Conservation (phyloP, 2,797 vertebrate species). For the Rhinoraja longicauda region DNA sequence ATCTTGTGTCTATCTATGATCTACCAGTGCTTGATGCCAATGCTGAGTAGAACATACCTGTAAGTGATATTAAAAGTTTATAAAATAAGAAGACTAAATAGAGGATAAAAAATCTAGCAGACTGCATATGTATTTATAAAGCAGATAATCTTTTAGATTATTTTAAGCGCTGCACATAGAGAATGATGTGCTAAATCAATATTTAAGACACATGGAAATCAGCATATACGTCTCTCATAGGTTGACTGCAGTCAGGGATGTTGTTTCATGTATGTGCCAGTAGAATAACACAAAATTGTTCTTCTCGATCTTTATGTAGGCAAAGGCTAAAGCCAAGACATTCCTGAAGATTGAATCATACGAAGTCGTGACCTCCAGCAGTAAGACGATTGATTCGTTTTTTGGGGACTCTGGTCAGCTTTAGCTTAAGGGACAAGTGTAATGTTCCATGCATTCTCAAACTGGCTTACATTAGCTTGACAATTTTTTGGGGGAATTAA, state of each 20-base stretch:
- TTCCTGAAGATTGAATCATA: conserved; percentile 56
- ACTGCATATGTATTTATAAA: not conserved
- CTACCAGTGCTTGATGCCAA: not conserved
- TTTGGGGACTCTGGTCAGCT: conserved; percentile 68
- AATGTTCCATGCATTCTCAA: conserved; percentile 53
- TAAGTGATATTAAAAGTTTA: not conserved
- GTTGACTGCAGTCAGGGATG: not conserved
- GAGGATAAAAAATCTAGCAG: not conserved
- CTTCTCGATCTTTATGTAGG: conserved; percentile 43
- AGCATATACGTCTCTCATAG: not conserved
- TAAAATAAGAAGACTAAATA: not conserved
- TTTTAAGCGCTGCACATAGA: not conserved
- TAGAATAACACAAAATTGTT: not conserved
- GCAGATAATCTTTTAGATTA: not conserved
- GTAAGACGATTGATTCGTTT: conserved; percentile 67
- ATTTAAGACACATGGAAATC: not conserved
- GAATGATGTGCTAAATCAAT: not conserved
- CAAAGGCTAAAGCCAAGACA: conserved; percentile 53
- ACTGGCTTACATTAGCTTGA: conserved; percentile 54
- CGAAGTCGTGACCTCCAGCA: conserved; percentile 59
- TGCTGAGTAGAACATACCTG: not conserved
- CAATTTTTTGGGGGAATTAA: not conserved
- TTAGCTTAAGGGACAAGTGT: conserved; percentile 56
- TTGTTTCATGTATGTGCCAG: not conserved
- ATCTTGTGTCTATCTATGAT: not conserved